A percentile compares a stretch with the other conserved stretches of the same genome.
Evolutionary conservation across 2,797 vertebrate genomes (phyloP).

Genomic region (Clamator glandarius): DNA sequence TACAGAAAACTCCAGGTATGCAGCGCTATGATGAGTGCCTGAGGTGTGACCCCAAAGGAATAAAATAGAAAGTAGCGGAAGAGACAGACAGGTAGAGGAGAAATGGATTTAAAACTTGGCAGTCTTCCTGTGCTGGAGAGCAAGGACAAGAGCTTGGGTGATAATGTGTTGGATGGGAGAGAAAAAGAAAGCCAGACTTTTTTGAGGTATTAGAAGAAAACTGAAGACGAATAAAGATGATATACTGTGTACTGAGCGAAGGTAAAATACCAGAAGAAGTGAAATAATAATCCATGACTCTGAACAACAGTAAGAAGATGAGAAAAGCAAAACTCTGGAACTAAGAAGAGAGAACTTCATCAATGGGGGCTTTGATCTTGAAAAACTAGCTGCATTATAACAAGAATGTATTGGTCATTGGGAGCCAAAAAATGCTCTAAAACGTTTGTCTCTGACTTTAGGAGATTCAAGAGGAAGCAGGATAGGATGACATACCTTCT

Average conservation of each 20-base stretch:
- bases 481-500: background rate
- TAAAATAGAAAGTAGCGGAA: background rate
- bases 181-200: background rate
- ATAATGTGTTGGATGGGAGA: background rate
- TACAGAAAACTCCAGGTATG: background rate
- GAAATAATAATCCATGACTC: background rate
- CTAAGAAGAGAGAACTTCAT: background rate
- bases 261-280: background rate
- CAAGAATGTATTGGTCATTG: background rate
- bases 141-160: background rate
- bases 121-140: background rate
- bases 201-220: constrained; percentile 4
- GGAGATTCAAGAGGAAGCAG: background rate
- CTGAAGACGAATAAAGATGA: background rate
- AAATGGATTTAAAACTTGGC: background rate
- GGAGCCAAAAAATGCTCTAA: background rate
- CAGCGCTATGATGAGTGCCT: background rate
- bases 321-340: background rate
- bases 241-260: background rate
- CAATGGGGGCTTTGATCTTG: background rate
- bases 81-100: background rate
- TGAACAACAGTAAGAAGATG: background rate
- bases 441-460: background rate
- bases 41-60: background rate
- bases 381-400: background rate